Conservation (phyloP, 2,888 invertebrate species). For the Stenolophus ochropezus region DNA sequence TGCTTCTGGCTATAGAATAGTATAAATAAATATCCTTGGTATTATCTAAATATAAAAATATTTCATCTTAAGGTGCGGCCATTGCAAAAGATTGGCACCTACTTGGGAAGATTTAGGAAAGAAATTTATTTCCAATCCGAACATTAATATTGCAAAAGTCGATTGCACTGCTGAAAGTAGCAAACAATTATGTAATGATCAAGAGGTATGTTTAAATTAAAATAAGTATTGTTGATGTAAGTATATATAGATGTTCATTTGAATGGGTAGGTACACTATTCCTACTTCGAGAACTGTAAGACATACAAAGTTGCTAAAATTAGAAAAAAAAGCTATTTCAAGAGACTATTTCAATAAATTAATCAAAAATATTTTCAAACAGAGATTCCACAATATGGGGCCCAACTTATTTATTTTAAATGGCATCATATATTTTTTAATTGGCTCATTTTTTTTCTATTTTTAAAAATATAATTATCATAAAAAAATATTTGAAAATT, state of each 20-base stretch:
- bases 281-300: neutral
- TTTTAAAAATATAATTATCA: too few relatives aligned
- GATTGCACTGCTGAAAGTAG: slow-evolving; percentile 86
- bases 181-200: slow-evolving; percentile 83
- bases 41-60: neutral
- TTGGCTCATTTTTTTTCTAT: too few relatives aligned
- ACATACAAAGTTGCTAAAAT: too few relatives aligned
- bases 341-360: too few relatives aligned
- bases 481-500: too few relatives aligned
- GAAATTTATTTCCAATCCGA: slow-evolving; percentile 78
- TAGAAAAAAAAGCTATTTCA: too few relatives aligned
- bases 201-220: too few relatives aligned
- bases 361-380: too few relatives aligned
- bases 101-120: slow-evolving; percentile 89
- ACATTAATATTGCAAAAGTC: slow-evolving; percentile 86
- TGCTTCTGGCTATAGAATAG: neutral
- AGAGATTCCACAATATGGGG: too few relatives aligned
- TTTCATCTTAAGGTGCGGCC: slow-evolving; percentile 80
- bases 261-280: neutral
- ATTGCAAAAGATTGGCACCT: slow-evolving; percentile 89
- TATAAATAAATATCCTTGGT: neutral
- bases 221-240: too few relatives aligned
- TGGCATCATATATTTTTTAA: too few relatives aligned
- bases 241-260: neutral
- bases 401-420: too few relatives aligned